These are phyloP conservation scores for Diuraphis noxia DNA, from an alignment of 1,140 invertebrate species.

Conservation along the genomic window DNA sequence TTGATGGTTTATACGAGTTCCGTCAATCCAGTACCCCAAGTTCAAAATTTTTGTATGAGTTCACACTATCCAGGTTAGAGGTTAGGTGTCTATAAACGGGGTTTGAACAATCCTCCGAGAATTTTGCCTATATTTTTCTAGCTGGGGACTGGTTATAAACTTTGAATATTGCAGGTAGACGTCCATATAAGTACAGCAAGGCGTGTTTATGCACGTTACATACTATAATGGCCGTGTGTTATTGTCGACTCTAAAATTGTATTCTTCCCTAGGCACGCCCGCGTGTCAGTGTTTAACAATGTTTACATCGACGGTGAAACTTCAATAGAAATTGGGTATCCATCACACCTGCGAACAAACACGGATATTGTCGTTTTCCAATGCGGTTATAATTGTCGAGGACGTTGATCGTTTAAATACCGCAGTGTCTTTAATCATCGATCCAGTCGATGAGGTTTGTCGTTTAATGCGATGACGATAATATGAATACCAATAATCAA, in stretches of 20 bases:
- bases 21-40: too few species aligned
- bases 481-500: background rate
- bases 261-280: background rate
- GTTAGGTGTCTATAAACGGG: too few species aligned
- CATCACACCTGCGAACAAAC: background rate
- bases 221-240: background rate
- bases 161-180: background rate
- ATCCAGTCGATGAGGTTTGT: background rate
- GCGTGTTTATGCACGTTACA: too few species aligned
- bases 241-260: background rate
- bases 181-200: background rate
- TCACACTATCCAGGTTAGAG: too few species aligned
- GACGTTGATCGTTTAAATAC: background rate
- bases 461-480: background rate
- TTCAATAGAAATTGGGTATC: background rate
- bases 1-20: background rate
- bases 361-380: background rate
- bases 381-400: background rate
- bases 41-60: too few species aligned
- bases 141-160: background rate
- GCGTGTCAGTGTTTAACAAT: background rate
- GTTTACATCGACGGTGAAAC: background rate
- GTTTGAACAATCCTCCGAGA: fast-evolving
- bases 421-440: too few species aligned
- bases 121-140: background rate